Base-by-base conservation (phyloP, 2,888 invertebrate species). In the Thecocarcelia acutangulata region DNA sequence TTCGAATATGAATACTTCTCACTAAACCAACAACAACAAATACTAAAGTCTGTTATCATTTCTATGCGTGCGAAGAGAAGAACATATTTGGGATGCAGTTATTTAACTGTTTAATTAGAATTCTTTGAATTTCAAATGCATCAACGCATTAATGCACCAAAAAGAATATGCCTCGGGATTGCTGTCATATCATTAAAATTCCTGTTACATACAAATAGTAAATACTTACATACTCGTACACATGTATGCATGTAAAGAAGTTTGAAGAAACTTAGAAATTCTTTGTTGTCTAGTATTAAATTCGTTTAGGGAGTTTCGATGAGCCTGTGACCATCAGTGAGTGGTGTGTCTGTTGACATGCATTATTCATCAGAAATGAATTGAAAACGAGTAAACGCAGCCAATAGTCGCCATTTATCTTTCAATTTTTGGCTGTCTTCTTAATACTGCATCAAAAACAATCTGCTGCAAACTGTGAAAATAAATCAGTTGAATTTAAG, bases 391-490 rank as follows among this genome's bases (percentile, higher is more conserved):
- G 80, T 73, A 59, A 73, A 33, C 33, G 70, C 84, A 85, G 85
- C 85, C 85, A 86, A 84, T 84, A 85, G 85, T 84, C 89, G 87
- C 87, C 89, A 88, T 90, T 85, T 86, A 86, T 87, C 87, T 88
- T 87, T 84, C 80, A 56, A 46, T 63, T 77, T 83, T 81, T 83
- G 68, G 84, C 85, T 83, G 85, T 86, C 85, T 84, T 78, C 80
- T 86, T 84, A n/a, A 85, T 84, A 86, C 88, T 87, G 88, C 87
- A 87, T 88, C 87, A 89, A 88, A 87, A 88, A 82, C 70, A 87
- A 87, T 87, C 85, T 89, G 88, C 89, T 87, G 89, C 89, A 90
- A 89, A 88, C 88, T 89, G 89, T 87, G 86, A 87, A 88, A 89
- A 90, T 90, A 90, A 90, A 90, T 90, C 90, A 90, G 89, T 78